Conservation (phyloP, 2,113 vertebrate genomes). For the Percopsis transmontana region DNA sequence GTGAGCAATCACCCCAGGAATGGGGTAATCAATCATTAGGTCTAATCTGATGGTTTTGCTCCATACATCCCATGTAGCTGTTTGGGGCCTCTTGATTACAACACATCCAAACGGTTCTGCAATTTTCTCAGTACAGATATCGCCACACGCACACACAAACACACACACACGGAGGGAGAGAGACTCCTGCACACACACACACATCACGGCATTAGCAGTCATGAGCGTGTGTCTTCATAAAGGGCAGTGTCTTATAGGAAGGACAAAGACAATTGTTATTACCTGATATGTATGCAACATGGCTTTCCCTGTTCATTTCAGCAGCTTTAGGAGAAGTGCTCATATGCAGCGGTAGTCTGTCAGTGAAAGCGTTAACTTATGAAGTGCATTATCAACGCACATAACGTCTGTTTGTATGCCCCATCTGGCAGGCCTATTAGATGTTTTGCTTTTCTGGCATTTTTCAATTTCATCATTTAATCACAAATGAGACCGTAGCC, state of each 20-base stretch:
- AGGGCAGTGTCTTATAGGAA: conserved; percentile 13
- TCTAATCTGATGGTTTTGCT: conserved; percentile 19
- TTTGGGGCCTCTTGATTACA: conserved; percentile 2
- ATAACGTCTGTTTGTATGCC: conserved; percentile 12
- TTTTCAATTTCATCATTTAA: too few relatives aligned
- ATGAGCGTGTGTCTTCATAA: neutral
- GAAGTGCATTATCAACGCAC: conserved; percentile 23
- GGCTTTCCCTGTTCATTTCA: conserved; percentile 23
- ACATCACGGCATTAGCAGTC: neutral
- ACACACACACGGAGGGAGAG: neutral
- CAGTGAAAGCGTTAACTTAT: conserved; percentile 19
- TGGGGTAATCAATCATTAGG: conserved; percentile 13
- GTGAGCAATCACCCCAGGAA: neutral
- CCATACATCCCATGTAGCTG: neutral
- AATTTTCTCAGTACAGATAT: conserved; percentile 8
- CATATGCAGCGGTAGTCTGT: conserved; percentile 1
- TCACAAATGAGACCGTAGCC: too few relatives aligned
- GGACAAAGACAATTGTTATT: conserved; percentile 22
- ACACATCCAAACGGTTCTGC: neutral
- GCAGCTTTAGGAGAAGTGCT: conserved; percentile 1
- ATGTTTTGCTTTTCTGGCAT: neutral
- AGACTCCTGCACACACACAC: conserved; percentile 5
- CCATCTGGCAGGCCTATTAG: conserved; percentile 1
- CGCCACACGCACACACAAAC: neutral
- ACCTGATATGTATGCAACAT: neutral